These are phyloP conservation scores for Urocyon cinereoargenteus DNA, from an alignment of 2,797 vertebrate genomes.

Conservation along the genomic window DNA sequence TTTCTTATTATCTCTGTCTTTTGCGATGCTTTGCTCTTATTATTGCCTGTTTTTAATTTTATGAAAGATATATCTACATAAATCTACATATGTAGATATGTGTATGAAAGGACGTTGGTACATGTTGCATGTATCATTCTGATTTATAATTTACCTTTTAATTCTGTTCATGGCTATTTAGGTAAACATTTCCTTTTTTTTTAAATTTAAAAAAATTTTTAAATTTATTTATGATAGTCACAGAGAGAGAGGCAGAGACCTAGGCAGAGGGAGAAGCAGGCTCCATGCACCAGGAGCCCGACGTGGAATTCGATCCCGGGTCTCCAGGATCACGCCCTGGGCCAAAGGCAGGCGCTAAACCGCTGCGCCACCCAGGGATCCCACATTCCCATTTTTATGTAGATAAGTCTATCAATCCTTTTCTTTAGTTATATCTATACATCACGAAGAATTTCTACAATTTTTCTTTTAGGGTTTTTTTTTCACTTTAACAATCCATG, in stretches of 20 bases:
- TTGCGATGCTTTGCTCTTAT: not conserved
- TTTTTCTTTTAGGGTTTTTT: not conserved
- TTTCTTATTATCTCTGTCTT: not conserved
- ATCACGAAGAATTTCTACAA: not conserved
- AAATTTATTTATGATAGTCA: no score
- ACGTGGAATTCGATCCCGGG: no score
- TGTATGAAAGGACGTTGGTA: not conserved
- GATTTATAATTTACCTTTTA: conserved; percentile 3
- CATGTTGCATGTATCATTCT: not conserved
- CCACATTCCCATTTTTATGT: not conserved
- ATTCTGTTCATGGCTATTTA: conserved; percentile 1
- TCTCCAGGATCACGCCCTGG: no score
- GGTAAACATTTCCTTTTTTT: not conserved
- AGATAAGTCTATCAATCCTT: not conserved
- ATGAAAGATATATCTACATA: not conserved
- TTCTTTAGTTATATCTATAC: not conserved
- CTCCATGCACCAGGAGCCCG: no score
- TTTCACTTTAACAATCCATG: not conserved
- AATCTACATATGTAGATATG: not conserved
- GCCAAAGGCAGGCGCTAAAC: no score
- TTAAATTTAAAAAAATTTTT: no score
- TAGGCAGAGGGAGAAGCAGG: no score
- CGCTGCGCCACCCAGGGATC: no score
- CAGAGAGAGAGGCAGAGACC: no score
- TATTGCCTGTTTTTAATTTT: conserved; percentile 3